Base-by-base conservation (phyloP, 2,888 invertebrate genomes). In the Anoncus sp. region DNA sequence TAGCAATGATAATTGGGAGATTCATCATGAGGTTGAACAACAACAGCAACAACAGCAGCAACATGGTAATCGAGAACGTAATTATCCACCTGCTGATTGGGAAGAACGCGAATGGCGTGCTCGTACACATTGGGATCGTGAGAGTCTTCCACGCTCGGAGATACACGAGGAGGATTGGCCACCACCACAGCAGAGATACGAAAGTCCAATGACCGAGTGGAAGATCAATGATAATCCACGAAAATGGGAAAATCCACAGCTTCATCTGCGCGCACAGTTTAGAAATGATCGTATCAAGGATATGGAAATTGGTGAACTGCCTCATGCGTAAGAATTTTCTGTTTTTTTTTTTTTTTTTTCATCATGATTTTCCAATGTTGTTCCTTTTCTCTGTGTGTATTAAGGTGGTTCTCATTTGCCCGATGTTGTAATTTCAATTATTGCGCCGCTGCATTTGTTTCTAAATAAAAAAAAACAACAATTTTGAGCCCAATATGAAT, bases 81-180 rank as follows among this genome's bases (percentile, higher is more conserved):
- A 85, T 63, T 88, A 87, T 69, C 82, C 86, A 0, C 73, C 84
- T 0, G 67, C 81, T 16, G 90, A 90, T 35, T 91, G 91, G 90
- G 90, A 90, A 47, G 91, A 91, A 27, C 80, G 91, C 3, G 90
- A 90, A 47, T 90, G 91, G 90, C 83, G 90, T 2, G 82, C 85
- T 10, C 85, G 89, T 57, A 75, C 87, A 0, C 81, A 90, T n/a
- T 91, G 91, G 91, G 91, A 91, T 71, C 84, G 91, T 12, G 91
- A 91, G 38, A 90, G 89, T 77, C 84, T 90, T 31, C 90, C 90
- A 12, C 85, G 89, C 3, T 87, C 90, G 2, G 91, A 90, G 43
- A 86, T 87, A 12, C 91, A 90, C 43, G 90, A 91, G 2, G 91
- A 91, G 63, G 90, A 91, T 9, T 90, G 91, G 90, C 81, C 87